A percentile compares a stretch with the other conserved stretches of the same genome.
These are phyloP conservation scores for Phaedon cochleariae DNA, from an alignment of 2,888 invertebrate genomes.

Conservation along the genomic window DNA sequence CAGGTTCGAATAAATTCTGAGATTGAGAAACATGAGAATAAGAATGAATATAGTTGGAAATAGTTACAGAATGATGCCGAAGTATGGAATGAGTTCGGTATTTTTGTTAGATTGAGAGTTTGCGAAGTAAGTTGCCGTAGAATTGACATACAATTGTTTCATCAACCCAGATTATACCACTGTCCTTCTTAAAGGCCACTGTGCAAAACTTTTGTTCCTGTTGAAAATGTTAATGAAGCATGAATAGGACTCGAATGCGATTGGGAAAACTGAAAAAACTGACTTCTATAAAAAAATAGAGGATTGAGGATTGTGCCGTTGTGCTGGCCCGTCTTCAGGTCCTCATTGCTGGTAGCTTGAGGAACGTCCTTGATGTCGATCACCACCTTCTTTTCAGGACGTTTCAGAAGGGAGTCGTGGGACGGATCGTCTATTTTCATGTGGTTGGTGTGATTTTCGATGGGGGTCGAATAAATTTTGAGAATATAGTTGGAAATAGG, in stretches of 20 bases:
- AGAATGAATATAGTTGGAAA: background rate
- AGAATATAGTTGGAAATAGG: background rate
- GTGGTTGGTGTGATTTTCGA: conserved; percentile 61
- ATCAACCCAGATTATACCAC: too few species aligned
- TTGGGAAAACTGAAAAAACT: too few species aligned
- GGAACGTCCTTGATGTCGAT: conserved; percentile 74
- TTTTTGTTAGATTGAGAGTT: too few species aligned
- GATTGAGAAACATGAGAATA: conserved; percentile 20
- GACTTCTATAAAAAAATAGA: too few species aligned
- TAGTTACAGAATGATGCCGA: too few species aligned
- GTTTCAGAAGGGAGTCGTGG: conserved; percentile 52
- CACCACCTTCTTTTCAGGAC: conserved; percentile 63
- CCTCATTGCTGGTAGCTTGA: conserved; percentile 75
- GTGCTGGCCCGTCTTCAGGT: conserved; percentile 72
- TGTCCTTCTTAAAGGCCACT: too few species aligned
- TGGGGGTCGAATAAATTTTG: conserved; percentile 69
- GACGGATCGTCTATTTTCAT: conserved; percentile 55
- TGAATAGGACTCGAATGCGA: too few species aligned
- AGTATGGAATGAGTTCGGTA: background rate
- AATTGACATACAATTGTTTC: too few species aligned
- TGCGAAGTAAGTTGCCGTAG: too few species aligned
- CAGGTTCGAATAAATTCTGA: conserved; percentile 70
- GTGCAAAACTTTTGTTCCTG: too few species aligned
- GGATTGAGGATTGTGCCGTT: conserved; percentile 87
- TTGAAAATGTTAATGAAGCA: too few species aligned